Evolutionary conservation across 2,797 vertebrate species (phyloP), one percentile per base, ranked within the genome.

Genomic region (Scolopax bukidnonensis): DNA sequence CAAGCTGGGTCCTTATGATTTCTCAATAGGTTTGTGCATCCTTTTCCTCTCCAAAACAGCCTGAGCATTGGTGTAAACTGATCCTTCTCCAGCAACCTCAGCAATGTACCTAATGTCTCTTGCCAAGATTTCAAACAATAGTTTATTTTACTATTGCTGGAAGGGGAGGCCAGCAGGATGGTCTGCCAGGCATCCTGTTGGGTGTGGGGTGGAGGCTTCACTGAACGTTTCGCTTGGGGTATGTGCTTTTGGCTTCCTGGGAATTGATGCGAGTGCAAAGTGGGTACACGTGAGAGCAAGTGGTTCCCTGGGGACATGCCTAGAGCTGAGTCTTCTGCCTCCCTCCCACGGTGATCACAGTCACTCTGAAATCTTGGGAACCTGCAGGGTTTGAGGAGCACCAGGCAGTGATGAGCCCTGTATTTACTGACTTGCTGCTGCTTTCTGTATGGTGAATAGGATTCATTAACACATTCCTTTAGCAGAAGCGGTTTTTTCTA

Each of bases 41-140:
- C 67, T 32, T 32, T 82, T 63, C 40, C 84, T 87, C 56, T n/a
- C 7, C 2, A n/a, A 27, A 56, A 36, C 56, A 91, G 86, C 33
- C 63, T 21, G 50, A 78, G 65, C 79, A 74, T 51, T 65, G 89
- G 89, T 30, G 79, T 83, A 18, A 83, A 6, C 45, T 80, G 82
- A 65, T 85, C 57, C 63, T 40, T 23, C 81, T 80, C 57, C 81
- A 83, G 87, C 78, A 89, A 9, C 82, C 89, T 69, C 95, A 96
- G 90, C 89, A 63, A 41, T 45, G 87, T 88, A 9, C 51, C 6
- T 2, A 40, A 23, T 3, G 45, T 27, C 36, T 15, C 56, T 27
- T 90, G 93, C 96, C 96, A 96, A 78, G 84, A 6, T 89, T 70
- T 94, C 93, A 94, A 27, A 92, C 87, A 93, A 75, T 94, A 92